These are phyloP conservation scores for Danaus chrysippus DNA, from an alignment of 2,888 invertebrate genomes.

Conservation along the genomic window DNA sequence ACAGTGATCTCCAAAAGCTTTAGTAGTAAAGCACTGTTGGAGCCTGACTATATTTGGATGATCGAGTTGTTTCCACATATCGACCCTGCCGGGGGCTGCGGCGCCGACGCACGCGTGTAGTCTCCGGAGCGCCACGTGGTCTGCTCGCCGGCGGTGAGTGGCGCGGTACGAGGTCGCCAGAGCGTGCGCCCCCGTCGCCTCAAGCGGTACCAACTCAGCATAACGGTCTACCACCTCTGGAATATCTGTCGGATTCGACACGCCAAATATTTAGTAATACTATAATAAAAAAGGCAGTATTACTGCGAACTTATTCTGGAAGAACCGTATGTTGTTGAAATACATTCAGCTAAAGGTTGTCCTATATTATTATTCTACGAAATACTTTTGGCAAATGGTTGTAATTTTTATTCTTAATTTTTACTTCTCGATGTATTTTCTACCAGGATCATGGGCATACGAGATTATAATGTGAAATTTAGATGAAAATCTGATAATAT, in stretches of 20 bases:
- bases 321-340: too few species aligned
- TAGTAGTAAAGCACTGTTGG: constrained; percentile 95
- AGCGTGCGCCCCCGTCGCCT: constrained; percentile 82
- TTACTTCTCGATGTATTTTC: too few species aligned
- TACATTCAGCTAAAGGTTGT: too few species aligned
- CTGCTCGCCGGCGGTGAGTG: constrained; percentile 88
- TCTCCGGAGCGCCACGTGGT: constrained; percentile 84
- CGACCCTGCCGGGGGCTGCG: constrained; percentile 63
- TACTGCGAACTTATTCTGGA: too few species aligned
- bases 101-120: constrained; percentile 53
- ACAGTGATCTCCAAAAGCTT: constrained; percentile 98
- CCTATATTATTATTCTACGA: too few species aligned
- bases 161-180: constrained; percentile 94
- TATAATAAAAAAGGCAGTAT: too few species aligned
- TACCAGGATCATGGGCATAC: too few species aligned
- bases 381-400: too few species aligned
- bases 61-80: constrained; percentile 96
- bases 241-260: constrained; percentile 77
- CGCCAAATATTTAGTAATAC: too few species aligned
- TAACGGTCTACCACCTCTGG: constrained; percentile 95
- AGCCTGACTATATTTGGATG: constrained; percentile 97
- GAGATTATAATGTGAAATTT: too few species aligned
- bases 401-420: too few species aligned
- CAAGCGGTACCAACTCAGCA: constrained; percentile 91
- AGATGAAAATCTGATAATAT: too few species aligned